Percentiles rank a stretch among this genome's conserved stretches.
These are phyloP conservation scores for Resseliella maxima DNA, from an alignment of 2,888 invertebrate genomes.

Conservation along the genomic window DNA sequence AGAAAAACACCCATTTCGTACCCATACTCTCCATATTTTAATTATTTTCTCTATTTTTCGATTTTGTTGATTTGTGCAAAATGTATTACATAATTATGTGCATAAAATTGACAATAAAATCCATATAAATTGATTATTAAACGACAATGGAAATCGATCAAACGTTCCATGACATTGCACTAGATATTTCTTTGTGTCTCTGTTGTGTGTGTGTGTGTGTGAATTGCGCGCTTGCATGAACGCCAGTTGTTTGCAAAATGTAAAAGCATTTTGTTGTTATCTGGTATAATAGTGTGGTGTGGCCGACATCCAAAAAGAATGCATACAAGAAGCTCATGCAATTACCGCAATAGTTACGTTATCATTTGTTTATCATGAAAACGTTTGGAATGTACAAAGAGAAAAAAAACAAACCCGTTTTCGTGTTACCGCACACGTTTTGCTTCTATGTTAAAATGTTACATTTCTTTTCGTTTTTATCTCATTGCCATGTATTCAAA, in stretches of 20 bases:
- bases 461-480: background rate
- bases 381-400: slow-evolving; percentile 20
- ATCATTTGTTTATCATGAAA: slow-evolving; percentile 41
- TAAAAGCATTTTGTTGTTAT: slow-evolving; percentile 35
- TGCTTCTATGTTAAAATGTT: too few species aligned
- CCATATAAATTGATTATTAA: background rate
- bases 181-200: background rate
- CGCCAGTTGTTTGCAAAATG: too few species aligned
- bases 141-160: background rate
- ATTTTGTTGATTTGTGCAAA: too few species aligned
- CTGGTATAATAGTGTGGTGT: background rate
- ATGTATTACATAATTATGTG: too few species aligned
- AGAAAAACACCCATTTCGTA: background rate
- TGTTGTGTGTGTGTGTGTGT: too few species aligned
- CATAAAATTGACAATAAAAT: background rate
- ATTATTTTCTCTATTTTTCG: too few species aligned
- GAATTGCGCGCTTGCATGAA: too few species aligned
- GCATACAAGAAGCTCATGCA: background rate
- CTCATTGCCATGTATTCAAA: background rate
- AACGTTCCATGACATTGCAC: slow-evolving; percentile 27
- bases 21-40: too few species aligned
- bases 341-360: slow-evolving; percentile 14
- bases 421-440: slow-evolving; percentile 31
- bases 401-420: too few species aligned
- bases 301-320: background rate